Evolutionary conservation across 2,113 vertebrate species (phyloP).

Genomic region (Sorex fumeus): DNA sequence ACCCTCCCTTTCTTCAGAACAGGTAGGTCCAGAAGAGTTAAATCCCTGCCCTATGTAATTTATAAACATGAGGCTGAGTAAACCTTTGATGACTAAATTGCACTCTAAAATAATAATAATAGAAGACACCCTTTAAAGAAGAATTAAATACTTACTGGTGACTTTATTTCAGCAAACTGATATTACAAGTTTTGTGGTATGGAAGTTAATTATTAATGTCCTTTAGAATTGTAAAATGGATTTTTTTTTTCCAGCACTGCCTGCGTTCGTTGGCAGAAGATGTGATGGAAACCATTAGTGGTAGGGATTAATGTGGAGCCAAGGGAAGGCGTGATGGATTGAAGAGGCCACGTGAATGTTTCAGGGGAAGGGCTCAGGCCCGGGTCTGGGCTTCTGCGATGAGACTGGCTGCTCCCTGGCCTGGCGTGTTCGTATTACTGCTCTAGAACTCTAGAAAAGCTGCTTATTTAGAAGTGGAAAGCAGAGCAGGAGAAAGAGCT

Average conservation of each 20-base stretch:
- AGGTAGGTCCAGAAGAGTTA: conserved; percentile 83
- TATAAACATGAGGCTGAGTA: conserved; percentile 86
- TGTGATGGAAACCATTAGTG: conserved; percentile 10
- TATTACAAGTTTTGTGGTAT: conserved; percentile 85
- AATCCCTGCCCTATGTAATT: conserved; percentile 83
- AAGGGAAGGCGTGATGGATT: background rate
- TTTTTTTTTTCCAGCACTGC: conserved; percentile 48
- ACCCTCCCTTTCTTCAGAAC: conserved; percentile 83
- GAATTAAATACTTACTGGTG: conserved; percentile 84
- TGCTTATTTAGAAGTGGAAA: background rate
- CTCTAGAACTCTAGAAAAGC: background rate
- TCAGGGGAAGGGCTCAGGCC: background rate
- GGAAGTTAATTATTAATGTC: conserved; percentile 89
- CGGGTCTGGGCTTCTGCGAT: background rate
- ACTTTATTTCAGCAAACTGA: conserved; percentile 88
- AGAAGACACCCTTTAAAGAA: conserved; percentile 86
- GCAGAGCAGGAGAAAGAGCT: too few relatives aligned
- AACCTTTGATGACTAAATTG: conserved; percentile 86
- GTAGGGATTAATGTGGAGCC: background rate
- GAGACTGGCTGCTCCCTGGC: background rate
- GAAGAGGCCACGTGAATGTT: background rate
- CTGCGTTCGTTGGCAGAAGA: conserved; percentile 68
- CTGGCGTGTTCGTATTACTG: background rate
- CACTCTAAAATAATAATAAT: conserved; percentile 86
- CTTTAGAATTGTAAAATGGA: conserved; percentile 74